These are phyloP conservation scores for Gymnopithys bicolor DNA, from an alignment of 2,797 vertebrate genomes.

Conservation along the genomic window DNA sequence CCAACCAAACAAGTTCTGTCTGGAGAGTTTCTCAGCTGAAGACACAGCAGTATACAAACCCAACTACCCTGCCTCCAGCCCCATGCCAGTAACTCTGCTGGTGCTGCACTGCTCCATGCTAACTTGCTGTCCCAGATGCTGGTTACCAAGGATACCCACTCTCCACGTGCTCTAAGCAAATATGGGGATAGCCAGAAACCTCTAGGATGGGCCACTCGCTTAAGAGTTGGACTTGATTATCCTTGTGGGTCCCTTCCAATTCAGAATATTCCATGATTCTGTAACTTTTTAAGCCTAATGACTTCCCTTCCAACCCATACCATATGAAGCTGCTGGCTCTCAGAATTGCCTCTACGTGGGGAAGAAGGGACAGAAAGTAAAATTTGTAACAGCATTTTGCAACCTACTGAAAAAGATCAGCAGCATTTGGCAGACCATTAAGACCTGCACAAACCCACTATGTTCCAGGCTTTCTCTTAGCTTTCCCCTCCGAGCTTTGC, in stretches of 20 bases:
- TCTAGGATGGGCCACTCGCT: background rate
- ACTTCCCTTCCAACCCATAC: background rate
- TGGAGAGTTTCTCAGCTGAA: background rate
- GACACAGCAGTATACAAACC: background rate
- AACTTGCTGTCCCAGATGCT: background rate
- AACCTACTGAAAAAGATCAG: background rate
- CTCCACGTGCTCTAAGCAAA: background rate
- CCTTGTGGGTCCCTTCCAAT: background rate
- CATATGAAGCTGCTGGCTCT: background rate
- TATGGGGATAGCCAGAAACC: background rate
- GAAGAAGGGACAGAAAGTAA: background rate
- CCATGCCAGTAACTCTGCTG: background rate
- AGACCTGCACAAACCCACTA: background rate
- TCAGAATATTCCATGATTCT: background rate
- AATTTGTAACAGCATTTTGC: background rate
- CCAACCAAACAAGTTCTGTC: background rate
- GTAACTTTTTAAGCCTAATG: background rate
- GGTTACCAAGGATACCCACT: background rate
- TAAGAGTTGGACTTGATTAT: background rate
- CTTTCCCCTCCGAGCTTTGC: background rate
- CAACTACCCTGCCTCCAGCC: background rate
- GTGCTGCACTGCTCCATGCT: background rate
- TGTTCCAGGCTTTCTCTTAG: conserved; percentile 35
- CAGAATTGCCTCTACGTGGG: background rate
- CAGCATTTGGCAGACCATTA: background rate